These are phyloP conservation scores for Leptatherina wallacei DNA, from an alignment of 2,797 vertebrate species.

Conservation along the genomic window DNA sequence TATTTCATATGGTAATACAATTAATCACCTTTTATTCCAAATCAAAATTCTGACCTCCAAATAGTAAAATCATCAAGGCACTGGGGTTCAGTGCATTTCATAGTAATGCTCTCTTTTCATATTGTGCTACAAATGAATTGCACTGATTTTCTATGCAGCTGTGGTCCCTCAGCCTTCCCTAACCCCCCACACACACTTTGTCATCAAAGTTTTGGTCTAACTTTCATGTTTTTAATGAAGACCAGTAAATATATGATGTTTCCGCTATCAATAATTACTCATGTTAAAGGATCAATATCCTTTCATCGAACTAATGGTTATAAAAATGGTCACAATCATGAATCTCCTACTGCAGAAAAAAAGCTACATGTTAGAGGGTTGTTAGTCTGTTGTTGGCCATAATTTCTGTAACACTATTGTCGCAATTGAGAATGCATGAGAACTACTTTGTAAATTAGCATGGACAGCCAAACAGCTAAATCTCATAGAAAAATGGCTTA, in stretches of 20 bases:
- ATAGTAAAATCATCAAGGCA: slow-evolving; percentile 12
- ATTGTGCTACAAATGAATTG: neutral
- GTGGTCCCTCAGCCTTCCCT: neutral
- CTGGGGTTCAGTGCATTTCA: neutral
- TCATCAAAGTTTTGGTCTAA: neutral
- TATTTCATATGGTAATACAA: neutral
- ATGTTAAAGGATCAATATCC: neutral
- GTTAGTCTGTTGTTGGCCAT: neutral
- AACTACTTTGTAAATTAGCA: neutral
- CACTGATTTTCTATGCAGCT: neutral
- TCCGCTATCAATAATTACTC: neutral
- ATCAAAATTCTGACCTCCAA: slow-evolving; percentile 1
- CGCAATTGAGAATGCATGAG: neutral
- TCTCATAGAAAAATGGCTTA: neutral
- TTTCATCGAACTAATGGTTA: neutral
- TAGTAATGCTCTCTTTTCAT: neutral
- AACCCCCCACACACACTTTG: neutral
- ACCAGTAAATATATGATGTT: neutral
- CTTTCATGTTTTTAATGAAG: neutral
- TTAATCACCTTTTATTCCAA: slow-evolving; percentile 14
- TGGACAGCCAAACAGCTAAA: neutral
- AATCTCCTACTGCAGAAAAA: neutral
- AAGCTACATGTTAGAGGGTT: neutral
- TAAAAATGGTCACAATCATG: neutral
- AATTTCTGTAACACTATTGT: neutral